A percentile compares a stretch with the other conserved stretches of the same genome.
Evolutionary conservation across 2,888 invertebrate genomes (phyloP).

Genomic region (Andricus curvator): DNA sequence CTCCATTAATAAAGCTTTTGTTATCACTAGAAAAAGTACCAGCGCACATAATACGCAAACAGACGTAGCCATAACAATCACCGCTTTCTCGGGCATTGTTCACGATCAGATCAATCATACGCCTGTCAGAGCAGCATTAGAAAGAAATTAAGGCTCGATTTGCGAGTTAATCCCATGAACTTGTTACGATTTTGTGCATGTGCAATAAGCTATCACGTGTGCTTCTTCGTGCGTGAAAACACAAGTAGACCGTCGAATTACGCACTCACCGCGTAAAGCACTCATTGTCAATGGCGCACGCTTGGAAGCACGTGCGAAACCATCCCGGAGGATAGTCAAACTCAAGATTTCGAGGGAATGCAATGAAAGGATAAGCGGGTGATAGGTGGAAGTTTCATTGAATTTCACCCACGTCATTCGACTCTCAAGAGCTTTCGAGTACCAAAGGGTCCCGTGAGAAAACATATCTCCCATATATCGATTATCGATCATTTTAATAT

Average conservation of each 20-base stretch:
- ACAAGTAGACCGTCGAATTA: constrained; percentile 30
- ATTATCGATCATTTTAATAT: neutral
- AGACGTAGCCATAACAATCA: constrained; percentile 10
- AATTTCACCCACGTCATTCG: constrained; percentile 33
- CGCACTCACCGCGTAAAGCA: constrained; percentile 28
- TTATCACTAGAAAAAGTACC: constrained; percentile 10
- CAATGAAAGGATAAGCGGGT: neutral
- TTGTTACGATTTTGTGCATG: constrained; percentile 31
- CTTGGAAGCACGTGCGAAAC: constrained; percentile 31
- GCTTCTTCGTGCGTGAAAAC: constrained; percentile 27
- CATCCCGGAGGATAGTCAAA: constrained; percentile 13
- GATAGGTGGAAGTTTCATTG: constrained; percentile 6
- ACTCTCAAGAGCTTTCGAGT: constrained; percentile 20
- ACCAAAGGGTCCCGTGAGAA: constrained; percentile 10
- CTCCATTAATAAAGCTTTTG: constrained; percentile 4
- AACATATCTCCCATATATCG: constrained; percentile 7
- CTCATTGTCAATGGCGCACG: constrained; percentile 18
- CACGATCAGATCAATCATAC: constrained; percentile 16
- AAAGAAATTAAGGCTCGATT: constrained; percentile 31
- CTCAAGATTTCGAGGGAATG: constrained; percentile 5
- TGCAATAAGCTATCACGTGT: constrained; percentile 19
- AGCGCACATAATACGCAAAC: neutral
- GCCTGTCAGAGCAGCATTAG: constrained; percentile 13
- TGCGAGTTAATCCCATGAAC: constrained; percentile 38
- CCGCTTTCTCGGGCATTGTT: constrained; percentile 8